Evolutionary conservation across 2,113 vertebrate species (phyloP).

Genomic region (Cranoglanis bouderius): DNA sequence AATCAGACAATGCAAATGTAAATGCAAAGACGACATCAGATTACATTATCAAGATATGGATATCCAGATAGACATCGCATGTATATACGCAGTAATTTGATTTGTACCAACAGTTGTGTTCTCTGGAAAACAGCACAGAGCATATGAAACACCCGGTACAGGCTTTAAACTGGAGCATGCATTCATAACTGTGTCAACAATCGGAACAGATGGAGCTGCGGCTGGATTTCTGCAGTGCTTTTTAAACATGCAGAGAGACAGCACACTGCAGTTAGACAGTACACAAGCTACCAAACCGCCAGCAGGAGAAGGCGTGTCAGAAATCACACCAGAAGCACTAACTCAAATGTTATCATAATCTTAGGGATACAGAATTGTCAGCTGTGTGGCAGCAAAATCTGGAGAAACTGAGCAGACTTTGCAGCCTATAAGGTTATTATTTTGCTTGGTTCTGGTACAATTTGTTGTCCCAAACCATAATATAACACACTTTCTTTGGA

Average conservation of each 20-base stretch:
- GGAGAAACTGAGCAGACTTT: not conserved
- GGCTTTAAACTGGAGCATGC: not conserved
- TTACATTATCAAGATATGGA: not conserved
- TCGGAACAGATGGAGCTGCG: constrained; percentile 2
- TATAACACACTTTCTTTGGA: not conserved
- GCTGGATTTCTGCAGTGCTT: constrained; percentile 30
- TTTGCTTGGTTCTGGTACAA: not conserved
- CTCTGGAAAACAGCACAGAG: not conserved
- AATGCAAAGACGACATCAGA: not conserved
- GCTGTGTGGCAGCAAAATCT: not conserved
- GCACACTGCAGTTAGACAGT: constrained; percentile 40
- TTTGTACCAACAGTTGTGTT: not conserved
- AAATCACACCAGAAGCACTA: not conserved
- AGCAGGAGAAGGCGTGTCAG: not conserved
- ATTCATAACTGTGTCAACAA: constrained; percentile 1
- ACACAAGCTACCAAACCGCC: not conserved
- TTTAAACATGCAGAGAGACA: constrained; percentile 25
- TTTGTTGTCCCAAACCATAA: not conserved
- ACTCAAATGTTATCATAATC: not conserved
- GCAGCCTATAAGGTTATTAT: not conserved
- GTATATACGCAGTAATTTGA: too few relatives aligned
- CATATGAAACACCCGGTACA: not conserved
- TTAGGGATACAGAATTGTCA: not conserved
- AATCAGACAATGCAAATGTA: not conserved
- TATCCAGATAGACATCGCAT: not conserved